These are phyloP conservation scores for Acrocephalus scirpaceus DNA, from an alignment of 2,797 vertebrate genomes.

Conservation along the genomic window DNA sequence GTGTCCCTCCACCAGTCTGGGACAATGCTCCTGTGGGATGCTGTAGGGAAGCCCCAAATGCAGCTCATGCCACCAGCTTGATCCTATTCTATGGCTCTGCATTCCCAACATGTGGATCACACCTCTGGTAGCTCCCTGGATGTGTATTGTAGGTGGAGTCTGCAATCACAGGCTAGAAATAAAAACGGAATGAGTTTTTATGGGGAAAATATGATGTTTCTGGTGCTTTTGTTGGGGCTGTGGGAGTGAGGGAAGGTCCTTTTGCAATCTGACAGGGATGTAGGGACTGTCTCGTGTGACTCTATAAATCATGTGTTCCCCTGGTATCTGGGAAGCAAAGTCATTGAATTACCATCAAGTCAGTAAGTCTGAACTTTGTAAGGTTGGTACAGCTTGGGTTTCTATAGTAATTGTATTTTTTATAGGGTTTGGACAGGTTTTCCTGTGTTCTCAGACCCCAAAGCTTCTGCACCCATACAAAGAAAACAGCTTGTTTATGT, in stretches of 20 bases:
- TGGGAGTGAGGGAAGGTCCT: not conserved
- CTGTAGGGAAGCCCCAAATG: not conserved
- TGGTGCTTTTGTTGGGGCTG: not conserved
- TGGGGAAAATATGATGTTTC: fast-evolving
- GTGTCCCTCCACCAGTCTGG: not conserved
- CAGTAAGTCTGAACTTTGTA: not conserved
- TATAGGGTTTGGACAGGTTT: not conserved
- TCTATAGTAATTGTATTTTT: not conserved
- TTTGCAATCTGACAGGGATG: not conserved
- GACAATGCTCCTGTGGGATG: not conserved
- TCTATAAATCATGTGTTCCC: not conserved
- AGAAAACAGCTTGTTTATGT: not conserved
- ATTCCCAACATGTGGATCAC: not conserved
- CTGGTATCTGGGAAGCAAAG: not conserved
- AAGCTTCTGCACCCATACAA: not conserved
- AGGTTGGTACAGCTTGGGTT: not conserved
- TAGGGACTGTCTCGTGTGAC: not conserved
- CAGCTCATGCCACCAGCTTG: not conserved
- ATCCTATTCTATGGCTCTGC: not conserved
- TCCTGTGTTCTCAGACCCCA: not conserved
- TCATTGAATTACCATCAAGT: not conserved
- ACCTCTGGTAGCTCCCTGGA: not conserved
- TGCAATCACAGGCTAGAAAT: not conserved
- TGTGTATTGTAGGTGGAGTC: not conserved
- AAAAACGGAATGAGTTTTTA: not conserved